phyloP scores from a whole-genome alignment of 2,797 vertebrate genomes.

The Sebastiscus albofasciatus region DNA sequence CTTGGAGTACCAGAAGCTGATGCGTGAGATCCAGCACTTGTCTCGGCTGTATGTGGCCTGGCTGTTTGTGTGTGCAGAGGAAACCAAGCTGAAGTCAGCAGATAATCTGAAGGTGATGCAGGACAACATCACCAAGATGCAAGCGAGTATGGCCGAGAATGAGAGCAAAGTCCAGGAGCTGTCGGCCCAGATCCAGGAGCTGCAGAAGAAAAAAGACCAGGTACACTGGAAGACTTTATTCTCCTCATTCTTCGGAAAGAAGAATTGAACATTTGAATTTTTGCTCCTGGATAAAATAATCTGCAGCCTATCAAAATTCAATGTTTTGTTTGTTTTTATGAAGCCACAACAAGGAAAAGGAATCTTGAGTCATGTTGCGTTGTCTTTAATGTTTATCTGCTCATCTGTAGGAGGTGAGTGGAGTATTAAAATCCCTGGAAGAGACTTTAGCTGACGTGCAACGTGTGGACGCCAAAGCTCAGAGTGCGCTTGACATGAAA shows the following conservation, averaged over 20 bases:
- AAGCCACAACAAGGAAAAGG: neutral
- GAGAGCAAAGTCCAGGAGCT: slow-evolving; percentile 86
- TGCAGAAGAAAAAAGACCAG: slow-evolving; percentile 90
- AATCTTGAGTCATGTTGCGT: neutral
- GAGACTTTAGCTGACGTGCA: slow-evolving; percentile 87
- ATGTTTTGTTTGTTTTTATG: neutral
- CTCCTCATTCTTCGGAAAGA: neutral
- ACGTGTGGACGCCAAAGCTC: slow-evolving; percentile 88
- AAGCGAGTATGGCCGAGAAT: slow-evolving; percentile 82
- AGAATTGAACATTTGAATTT: neutral
- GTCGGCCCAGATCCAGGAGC: slow-evolving; percentile 83
- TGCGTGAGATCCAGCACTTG: slow-evolving; percentile 89
- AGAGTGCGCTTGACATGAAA: slow-evolving; percentile 90
- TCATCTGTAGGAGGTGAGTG: slow-evolving; percentile 84
- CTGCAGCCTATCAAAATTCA: neutral
- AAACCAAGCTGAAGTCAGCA: slow-evolving; percentile 85
- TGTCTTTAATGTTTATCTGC: neutral
- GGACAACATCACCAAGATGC: slow-evolving; percentile 80
- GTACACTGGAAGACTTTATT: slow-evolving; percentile 62
- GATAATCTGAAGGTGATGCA: slow-evolving; percentile 88
- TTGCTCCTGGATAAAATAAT: neutral
- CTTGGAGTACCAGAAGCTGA: slow-evolving; percentile 93
- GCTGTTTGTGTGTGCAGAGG: slow-evolving; percentile 90
- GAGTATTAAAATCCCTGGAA: slow-evolving; percentile 85
- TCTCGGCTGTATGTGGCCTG: slow-evolving; percentile 89